phyloP scores from a whole-genome alignment of 2,888 invertebrate genomes.

The Cheilosia scutellata region DNA sequence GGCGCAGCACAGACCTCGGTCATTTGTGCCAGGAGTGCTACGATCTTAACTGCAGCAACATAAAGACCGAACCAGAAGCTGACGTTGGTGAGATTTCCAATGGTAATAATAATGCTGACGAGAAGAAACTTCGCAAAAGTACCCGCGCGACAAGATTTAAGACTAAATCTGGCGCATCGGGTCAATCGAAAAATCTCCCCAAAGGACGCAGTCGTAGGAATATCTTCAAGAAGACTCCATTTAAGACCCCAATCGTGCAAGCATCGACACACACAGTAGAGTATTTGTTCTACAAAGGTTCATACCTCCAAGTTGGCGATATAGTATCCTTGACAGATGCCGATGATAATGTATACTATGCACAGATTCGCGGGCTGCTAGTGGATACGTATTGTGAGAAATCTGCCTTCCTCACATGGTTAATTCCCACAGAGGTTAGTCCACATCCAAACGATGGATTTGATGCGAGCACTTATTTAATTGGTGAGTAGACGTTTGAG shows the following conservation, averaged over 20 bases:
- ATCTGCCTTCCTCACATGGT: slow-evolving; percentile 96
- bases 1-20: slow-evolving; percentile 90
- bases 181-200: slow-evolving; percentile 80
- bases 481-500: slow-evolving; percentile 86
- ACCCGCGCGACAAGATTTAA: slow-evolving; percentile 82
- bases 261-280: slow-evolving; percentile 93
- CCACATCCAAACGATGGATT: slow-evolving; percentile 91
- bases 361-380: slow-evolving; percentile 94
- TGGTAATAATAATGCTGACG: slow-evolving; percentile 77
- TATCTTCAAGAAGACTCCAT: slow-evolving; percentile 91
- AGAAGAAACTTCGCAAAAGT: slow-evolving; percentile 80
- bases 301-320: slow-evolving; percentile 95
- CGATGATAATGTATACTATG: slow-evolving; percentile 92
- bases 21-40: slow-evolving; percentile 92
- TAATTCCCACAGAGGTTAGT: slow-evolving; percentile 93
- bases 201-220: slow-evolving; percentile 91
- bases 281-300: slow-evolving; percentile 90
- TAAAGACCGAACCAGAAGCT: slow-evolving; percentile 77
- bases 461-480: slow-evolving; percentile 94
- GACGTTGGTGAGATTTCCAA: slow-evolving; percentile 64
- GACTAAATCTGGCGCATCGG: slow-evolving; percentile 81
- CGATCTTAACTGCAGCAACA: slow-evolving; percentile 85
- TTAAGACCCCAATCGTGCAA: slow-evolving; percentile 92
- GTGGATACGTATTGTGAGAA: slow-evolving; percentile 97
- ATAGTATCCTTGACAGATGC: slow-evolving; percentile 93